These are phyloP conservation scores for Spodoptera littoralis DNA, from an alignment of 2,888 invertebrate genomes.

Conservation along the genomic window DNA sequence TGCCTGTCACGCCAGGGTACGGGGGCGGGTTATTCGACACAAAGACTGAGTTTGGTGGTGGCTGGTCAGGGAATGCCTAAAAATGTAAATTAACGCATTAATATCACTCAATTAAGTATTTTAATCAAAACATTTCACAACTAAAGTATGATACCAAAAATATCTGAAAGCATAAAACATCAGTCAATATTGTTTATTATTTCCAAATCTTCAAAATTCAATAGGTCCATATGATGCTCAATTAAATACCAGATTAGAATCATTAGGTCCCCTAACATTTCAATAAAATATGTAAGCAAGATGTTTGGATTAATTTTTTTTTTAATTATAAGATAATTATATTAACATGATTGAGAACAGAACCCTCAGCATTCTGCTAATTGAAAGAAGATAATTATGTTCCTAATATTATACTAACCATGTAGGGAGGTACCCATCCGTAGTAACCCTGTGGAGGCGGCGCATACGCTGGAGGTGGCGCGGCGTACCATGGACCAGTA, in stretches of 20 bases:
- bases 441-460: slow-evolving; percentile 96
- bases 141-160: neutral
- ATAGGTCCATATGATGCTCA: too few relatives aligned
- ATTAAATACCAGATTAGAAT: too few relatives aligned
- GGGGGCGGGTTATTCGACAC: slow-evolving; percentile 97
- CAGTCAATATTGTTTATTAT: too few relatives aligned
- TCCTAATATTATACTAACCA: slow-evolving; percentile 73
- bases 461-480: slow-evolving; percentile 97
- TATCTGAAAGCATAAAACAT: too few relatives aligned
- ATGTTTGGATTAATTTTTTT: too few relatives aligned
- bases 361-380: too few relatives aligned
- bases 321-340: too few relatives aligned
- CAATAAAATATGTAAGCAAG: too few relatives aligned
- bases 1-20: slow-evolving; percentile 94
- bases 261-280: too few relatives aligned
- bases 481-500: slow-evolving; percentile 94
- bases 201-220: too few relatives aligned
- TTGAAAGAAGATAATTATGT: too few relatives aligned
- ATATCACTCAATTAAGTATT: neutral
- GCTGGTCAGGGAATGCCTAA: slow-evolving; percentile 91
- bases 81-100: slow-evolving; percentile 15
- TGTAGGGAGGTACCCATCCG: slow-evolving; percentile 96
- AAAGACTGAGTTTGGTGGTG: slow-evolving; percentile 94
- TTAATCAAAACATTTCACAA: neutral
- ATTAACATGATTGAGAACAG: too few relatives aligned